phyloP scores from a whole-genome alignment of 2,113 vertebrate genomes.

The Blennius ocellaris region DNA sequence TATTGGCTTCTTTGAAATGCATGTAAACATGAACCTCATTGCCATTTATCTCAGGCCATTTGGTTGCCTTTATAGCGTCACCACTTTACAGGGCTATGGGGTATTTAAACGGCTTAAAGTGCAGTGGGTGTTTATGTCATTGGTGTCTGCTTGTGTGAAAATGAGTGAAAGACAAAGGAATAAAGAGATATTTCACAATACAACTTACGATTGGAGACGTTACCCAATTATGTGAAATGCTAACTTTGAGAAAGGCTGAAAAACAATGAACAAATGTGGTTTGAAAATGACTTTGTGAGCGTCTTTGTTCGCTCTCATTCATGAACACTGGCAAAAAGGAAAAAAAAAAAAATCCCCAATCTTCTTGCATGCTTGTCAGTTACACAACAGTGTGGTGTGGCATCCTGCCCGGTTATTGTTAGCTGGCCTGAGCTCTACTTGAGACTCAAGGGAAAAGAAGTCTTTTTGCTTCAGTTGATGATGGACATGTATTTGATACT shows the following conservation, averaged over 20 bases:
- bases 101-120: constrained; percentile 33
- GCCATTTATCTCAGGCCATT: constrained; percentile 41
- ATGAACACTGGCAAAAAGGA: constrained; percentile 24
- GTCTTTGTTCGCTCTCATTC: constrained; percentile 54
- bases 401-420: constrained; percentile 70
- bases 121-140: constrained; percentile 51
- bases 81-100: constrained; percentile 38
- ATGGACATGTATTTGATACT: constrained; percentile 49
- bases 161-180: constrained; percentile 33
- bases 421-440: constrained; percentile 36
- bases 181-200: constrained; percentile 58
- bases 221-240: constrained; percentile 40
- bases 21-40: constrained; percentile 63
- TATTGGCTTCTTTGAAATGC: constrained; percentile 66
- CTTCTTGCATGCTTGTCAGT: constrained; percentile 58
- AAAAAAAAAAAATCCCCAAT: constrained; percentile 34
- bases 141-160: constrained; percentile 28
- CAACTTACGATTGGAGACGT: constrained; percentile 45
- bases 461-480: constrained; percentile 41
- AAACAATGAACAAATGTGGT: constrained; percentile 64
- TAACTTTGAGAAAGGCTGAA: constrained; percentile 21
- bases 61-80: constrained; percentile 44
- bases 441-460: constrained; percentile 30
- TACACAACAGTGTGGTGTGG: constrained; percentile 75
- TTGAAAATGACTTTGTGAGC: constrained; percentile 33